phyloP scores from a whole-genome alignment of 2,888 invertebrate species.

The Drosophila paramelanica region DNA sequence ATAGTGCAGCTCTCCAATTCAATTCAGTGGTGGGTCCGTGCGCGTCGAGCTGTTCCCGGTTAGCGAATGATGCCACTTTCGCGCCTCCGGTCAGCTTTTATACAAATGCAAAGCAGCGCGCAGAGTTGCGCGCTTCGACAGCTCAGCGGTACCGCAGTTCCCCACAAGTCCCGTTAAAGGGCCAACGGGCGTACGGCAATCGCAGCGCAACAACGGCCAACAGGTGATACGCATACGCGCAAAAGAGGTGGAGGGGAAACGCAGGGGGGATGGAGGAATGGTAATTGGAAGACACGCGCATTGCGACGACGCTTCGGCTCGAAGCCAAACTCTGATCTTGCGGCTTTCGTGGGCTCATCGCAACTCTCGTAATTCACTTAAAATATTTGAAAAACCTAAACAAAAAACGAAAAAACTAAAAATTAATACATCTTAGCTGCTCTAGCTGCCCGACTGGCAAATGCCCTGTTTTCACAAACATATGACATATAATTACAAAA shows the following conservation, averaged over 20 bases:
- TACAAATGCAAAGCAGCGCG: conserved; percentile 45
- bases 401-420: neutral
- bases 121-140: neutral
- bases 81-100: conserved; percentile 68
- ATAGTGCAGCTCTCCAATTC: no score
- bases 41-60: conserved; percentile 57
- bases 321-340: neutral
- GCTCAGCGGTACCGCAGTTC: conserved; percentile 3
- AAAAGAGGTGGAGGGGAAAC: neutral
- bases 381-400: conserved; percentile 8
- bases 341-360: conserved; percentile 18
- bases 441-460: neutral
- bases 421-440: neutral
- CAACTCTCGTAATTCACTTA: conserved; percentile 52
- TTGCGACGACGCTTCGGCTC: conserved; percentile 12
- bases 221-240: neutral
- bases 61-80: conserved; percentile 74
- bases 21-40: conserved; percentile 18
- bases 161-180: conserved; percentile 62
- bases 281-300: conserved; percentile 35
- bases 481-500: no score
- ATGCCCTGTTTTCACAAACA: neutral
- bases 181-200: conserved; percentile 28
- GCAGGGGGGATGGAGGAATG: neutral
- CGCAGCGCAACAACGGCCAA: conserved; percentile 25